Evolutionary conservation across 1,140 invertebrate genomes (phyloP).

Genomic region (Theocolax elegans): DNA sequence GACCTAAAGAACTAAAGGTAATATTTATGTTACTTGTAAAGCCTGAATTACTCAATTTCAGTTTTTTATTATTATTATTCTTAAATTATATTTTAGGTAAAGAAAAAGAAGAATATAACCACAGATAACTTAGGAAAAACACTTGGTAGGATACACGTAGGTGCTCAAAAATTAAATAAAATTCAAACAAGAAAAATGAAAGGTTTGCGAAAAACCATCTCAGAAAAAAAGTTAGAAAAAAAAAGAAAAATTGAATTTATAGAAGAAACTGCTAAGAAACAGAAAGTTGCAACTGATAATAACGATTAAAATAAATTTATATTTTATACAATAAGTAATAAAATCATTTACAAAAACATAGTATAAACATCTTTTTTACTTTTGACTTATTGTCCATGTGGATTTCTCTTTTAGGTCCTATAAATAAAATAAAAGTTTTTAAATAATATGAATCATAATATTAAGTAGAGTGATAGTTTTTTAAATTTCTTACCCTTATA

Average conservation of each 20-base stretch:
- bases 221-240: conserved; percentile 73
- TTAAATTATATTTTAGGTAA: conserved; percentile 62
- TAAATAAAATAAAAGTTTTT: conserved; percentile 33
- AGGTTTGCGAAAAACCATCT: conserved; percentile 81
- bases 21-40: conserved; percentile 26
- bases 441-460: conserved; percentile 6
- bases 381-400: conserved; percentile 32
- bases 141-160: conserved; percentile 92
- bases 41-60: too few relatives aligned
- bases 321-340: conserved; percentile 34
- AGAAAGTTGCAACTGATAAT: conserved; percentile 42
- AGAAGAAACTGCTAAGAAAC: conserved; percentile 50
- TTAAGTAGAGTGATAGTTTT: not conserved
- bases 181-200: conserved; percentile 96
- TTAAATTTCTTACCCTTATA: conserved; percentile 63
- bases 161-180: conserved; percentile 85
- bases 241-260: conserved; percentile 63
- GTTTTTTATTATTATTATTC: conserved; percentile 1
- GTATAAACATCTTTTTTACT: conserved; percentile 10
- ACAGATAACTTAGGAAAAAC: conserved; percentile 89
- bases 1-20: conserved; percentile 86
- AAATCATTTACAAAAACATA: conserved; percentile 33
- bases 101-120: conserved; percentile 92
- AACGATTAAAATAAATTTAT: conserved; percentile 37
- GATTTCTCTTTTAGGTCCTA: conserved; percentile 34